phyloP scores from a whole-genome alignment of 2,113 vertebrate genomes.

The Pelvicachromis taeniatus region DNA sequence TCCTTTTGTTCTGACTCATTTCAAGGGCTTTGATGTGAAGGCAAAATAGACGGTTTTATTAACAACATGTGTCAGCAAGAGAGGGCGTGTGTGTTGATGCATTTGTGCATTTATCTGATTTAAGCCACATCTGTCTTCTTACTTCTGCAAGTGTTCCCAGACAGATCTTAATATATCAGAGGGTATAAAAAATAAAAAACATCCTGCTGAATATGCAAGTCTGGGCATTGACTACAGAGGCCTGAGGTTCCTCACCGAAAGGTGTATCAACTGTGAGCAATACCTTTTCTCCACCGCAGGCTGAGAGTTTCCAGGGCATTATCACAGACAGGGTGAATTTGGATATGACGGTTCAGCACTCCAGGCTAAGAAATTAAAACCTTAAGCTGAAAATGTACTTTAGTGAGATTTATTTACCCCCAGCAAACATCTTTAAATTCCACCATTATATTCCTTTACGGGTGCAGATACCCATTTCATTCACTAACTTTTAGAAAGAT shows the following conservation, averaged over 20 bases:
- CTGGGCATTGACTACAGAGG: slow-evolving; percentile 1
- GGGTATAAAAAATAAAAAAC: neutral
- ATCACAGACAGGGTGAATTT: neutral
- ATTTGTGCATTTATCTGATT: neutral
- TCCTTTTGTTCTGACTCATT: slow-evolving; percentile 7
- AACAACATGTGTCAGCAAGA: slow-evolving; percentile 30
- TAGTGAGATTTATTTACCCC: no score
- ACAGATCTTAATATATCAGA: neutral
- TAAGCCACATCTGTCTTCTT: neutral
- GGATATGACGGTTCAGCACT: slow-evolving; percentile 3
- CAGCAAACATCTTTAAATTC: no score
- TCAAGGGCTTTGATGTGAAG: slow-evolving; percentile 17
- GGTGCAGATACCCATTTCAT: neutral
- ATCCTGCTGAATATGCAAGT: slow-evolving; percentile 39
- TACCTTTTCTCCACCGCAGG: slow-evolving; percentile 5
- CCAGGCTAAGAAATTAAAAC: neutral
- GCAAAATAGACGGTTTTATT: slow-evolving; percentile 29
- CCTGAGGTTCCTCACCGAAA: neutral
- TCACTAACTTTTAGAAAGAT: neutral
- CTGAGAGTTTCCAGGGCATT: slow-evolving; percentile 10
- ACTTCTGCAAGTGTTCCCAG: neutral
- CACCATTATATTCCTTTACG: neutral
- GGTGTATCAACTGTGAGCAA: neutral
- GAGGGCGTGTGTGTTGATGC: neutral
- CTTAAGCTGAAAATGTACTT: neutral